A percentile compares a stretch with the other conserved stretches of the same genome.
Conservation (phyloP, 2,888 invertebrate genomes). For the Camptogramma bilineatum region DNA sequence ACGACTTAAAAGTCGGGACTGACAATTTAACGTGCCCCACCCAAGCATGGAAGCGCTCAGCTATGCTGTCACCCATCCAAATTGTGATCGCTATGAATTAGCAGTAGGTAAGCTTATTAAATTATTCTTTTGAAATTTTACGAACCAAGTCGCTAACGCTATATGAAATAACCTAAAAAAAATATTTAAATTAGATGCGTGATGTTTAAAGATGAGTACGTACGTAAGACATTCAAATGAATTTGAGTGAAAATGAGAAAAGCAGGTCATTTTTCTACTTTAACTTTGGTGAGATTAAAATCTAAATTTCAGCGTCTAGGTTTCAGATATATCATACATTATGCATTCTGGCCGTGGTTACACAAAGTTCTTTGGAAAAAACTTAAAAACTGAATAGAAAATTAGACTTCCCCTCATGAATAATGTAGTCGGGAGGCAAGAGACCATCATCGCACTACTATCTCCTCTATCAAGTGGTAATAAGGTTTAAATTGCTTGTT, state of each 20-base stretch:
- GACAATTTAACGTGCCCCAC: too few relatives aligned
- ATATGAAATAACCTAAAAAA: too few relatives aligned
- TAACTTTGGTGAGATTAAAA: constrained; percentile 24
- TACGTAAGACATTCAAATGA: background rate
- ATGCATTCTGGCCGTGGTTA: constrained; percentile 30
- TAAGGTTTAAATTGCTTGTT: constrained; percentile 11
- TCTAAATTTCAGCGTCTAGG: constrained; percentile 34
- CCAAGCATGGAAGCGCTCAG: too few relatives aligned
- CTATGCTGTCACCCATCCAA: too few relatives aligned
- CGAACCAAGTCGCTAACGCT: too few relatives aligned
- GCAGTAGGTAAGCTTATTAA: too few relatives aligned
- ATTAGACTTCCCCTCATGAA: constrained; percentile 50
- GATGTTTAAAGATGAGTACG: background rate
- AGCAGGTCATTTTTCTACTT: background rate
- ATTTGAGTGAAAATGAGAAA: background rate
- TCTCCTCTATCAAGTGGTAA: constrained; percentile 9
- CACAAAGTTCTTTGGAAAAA: constrained; percentile 44
- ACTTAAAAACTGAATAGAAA: constrained; percentile 51
- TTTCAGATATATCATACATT: constrained; percentile 29
- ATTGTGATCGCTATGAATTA: too few relatives aligned
- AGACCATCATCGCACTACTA: constrained; percentile 1
- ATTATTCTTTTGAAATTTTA: too few relatives aligned
- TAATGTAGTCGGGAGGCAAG: constrained; percentile 42
- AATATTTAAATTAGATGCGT: background rate
- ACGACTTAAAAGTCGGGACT: too few relatives aligned